Conservation (phyloP, 1,140 invertebrate genomes). For the Drosophila rufa region DNA sequence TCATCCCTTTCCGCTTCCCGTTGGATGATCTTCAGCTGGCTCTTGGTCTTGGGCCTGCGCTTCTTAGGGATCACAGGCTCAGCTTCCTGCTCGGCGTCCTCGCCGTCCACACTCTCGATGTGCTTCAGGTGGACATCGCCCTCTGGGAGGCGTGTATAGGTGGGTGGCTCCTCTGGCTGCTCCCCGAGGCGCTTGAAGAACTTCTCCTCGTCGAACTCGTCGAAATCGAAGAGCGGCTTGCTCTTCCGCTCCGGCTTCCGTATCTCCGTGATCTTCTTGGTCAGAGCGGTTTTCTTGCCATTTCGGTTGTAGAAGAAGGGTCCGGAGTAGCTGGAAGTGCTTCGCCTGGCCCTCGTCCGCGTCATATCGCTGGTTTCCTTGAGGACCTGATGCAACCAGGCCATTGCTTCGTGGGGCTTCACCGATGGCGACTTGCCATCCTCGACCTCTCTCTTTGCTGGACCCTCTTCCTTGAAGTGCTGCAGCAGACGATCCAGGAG, state of each 20-base stretch:
- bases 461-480: slow-evolving; percentile 26
- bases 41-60: slow-evolving; percentile 17
- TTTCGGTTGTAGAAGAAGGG: slow-evolving; percentile 69
- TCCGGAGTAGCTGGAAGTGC: slow-evolving; percentile 49
- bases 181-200: slow-evolving; percentile 77
- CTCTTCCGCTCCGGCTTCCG: slow-evolving; percentile 71
- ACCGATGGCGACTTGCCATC: slow-evolving; percentile 6
- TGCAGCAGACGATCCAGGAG: slow-evolving; percentile 50
- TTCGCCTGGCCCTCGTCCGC: slow-evolving; percentile 44
- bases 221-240: slow-evolving; percentile 61
- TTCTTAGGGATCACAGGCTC: slow-evolving; percentile 45
- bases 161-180: slow-evolving; percentile 64
- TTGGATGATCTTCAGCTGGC: slow-evolving; percentile 59
- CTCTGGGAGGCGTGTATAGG: slow-evolving; percentile 66
- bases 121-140: slow-evolving; percentile 76
- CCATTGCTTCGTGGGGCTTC: slow-evolving; percentile 49
- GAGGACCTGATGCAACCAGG: slow-evolving; percentile 59
- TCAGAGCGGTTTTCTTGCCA: slow-evolving; percentile 63
- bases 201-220: slow-evolving; percentile 80
- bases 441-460: slow-evolving; percentile 43
- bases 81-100: slow-evolving; percentile 57
- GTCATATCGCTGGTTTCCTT: slow-evolving; percentile 55
- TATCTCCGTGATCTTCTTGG: slow-evolving; percentile 81
- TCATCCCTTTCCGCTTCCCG: slow-evolving; percentile 30
- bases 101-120: slow-evolving; percentile 69